Percentiles rank a stretch among this genome's conserved stretches.
Evolutionary conservation across 2,888 invertebrate genomes (phyloP).

Genomic region (Elaeidobius kamerunicus): DNA sequence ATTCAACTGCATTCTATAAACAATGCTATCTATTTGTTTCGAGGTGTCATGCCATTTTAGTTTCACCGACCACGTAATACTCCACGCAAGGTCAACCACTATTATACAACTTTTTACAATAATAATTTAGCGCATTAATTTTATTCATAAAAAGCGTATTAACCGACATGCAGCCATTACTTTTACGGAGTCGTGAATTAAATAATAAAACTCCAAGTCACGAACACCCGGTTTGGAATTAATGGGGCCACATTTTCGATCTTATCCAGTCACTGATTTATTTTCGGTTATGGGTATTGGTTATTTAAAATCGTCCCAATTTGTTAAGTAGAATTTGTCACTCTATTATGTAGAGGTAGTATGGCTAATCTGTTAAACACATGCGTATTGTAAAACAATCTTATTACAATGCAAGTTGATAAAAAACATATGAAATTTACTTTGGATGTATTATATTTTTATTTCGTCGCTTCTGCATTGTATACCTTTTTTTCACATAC

Average conservation of each 20-base stretch:
- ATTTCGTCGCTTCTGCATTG: too few species aligned
- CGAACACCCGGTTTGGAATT: conserved; percentile 13
- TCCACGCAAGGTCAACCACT: conserved; percentile 9
- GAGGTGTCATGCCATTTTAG: background rate
- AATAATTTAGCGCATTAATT: conserved; percentile 10
- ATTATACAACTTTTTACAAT: conserved; percentile 8
- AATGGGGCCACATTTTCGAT: conserved; percentile 15
- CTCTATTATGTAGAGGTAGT: background rate
- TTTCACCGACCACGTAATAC: background rate
- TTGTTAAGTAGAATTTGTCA: background rate
- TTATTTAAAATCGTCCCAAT: conserved; percentile 1
- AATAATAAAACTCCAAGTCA: conserved; percentile 22
- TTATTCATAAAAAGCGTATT: conserved; percentile 16
- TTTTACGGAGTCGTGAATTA: conserved; percentile 18
- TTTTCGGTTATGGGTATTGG: conserved; percentile 5
- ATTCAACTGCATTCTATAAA: too few species aligned
- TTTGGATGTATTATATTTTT: too few species aligned
- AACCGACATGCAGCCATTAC: conserved; percentile 17
- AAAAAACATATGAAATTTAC: too few species aligned
- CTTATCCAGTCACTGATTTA: conserved; percentile 4
- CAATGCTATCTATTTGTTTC: background rate
- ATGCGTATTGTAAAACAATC: too few species aligned
- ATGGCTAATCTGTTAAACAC: too few species aligned
- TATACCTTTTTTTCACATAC: too few species aligned
- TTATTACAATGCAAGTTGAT: too few species aligned